Evolutionary conservation across 2,797 vertebrate genomes (phyloP).

Genomic region (Lagorchestes hirsutus): DNA sequence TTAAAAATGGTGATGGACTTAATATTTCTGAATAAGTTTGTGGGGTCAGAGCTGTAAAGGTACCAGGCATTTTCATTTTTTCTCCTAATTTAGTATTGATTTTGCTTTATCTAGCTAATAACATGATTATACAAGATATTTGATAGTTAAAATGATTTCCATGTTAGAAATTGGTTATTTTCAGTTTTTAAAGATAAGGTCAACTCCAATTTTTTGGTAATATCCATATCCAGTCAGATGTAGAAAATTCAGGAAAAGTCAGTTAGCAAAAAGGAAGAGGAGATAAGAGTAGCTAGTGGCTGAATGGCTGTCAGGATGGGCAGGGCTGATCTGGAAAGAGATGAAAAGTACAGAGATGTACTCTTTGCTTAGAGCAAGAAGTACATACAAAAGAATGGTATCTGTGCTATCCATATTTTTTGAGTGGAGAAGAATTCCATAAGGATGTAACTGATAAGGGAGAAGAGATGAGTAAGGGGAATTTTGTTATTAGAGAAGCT

Average conservation of each 20-base stretch:
- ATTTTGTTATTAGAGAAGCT: not conserved
- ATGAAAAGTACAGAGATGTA: not conserved
- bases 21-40: not conserved
- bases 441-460: conserved; percentile 24
- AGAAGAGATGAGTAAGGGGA: not conserved
- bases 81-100: not conserved
- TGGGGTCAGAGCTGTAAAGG: not conserved
- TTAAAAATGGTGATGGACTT: not conserved
- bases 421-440: not conserved
- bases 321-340: not conserved
- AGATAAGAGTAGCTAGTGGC: not conserved
- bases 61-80: not conserved
- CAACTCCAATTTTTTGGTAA: not conserved
- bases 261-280: not conserved
- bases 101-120: not conserved
- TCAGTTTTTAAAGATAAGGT: not conserved
- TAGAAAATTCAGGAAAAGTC: not conserved
- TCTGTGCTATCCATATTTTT: not conserved
- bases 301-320: not conserved
- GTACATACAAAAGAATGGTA: not conserved
- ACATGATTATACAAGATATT: not conserved
- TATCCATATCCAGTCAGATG: not conserved
- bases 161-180: not conserved
- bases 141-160: not conserved
- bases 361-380: not conserved